These are phyloP conservation scores for Branchipolynoe longqiensis DNA, from an alignment of 2,888 invertebrate species.

Conservation along the genomic window DNA sequence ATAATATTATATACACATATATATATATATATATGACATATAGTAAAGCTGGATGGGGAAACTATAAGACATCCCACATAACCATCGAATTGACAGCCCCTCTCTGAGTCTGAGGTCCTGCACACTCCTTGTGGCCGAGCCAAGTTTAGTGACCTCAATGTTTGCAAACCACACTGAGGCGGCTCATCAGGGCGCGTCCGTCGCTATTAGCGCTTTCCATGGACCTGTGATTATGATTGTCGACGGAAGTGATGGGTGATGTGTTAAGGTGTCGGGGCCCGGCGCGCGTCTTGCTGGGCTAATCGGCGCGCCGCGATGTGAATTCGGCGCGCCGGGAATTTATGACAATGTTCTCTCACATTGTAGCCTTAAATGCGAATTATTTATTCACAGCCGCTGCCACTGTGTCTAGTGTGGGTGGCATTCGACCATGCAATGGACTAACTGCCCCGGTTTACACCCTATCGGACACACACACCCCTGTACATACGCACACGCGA, in stretches of 20 bases:
- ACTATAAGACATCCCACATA: too few relatives aligned
- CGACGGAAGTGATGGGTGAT: too few relatives aligned
- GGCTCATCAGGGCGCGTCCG: too few relatives aligned
- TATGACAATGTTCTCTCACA: conserved; percentile 53
- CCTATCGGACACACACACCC: not conserved
- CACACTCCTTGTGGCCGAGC: too few relatives aligned
- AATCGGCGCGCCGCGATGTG: conserved; percentile 35
- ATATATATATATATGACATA: too few relatives aligned
- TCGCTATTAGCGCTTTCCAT: too few relatives aligned
- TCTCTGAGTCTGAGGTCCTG: not conserved
- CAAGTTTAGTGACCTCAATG: too few relatives aligned
- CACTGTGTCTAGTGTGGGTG: conserved; percentile 45
- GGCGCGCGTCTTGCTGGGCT: conserved; percentile 1
- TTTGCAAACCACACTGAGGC: too few relatives aligned
- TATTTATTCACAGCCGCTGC: conserved; percentile 18
- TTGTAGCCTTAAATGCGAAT: conserved; percentile 47
- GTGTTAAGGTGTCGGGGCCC: too few relatives aligned
- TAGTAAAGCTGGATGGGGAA: too few relatives aligned
- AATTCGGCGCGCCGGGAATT: not conserved
- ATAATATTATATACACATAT: too few relatives aligned
- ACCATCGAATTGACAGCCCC: not conserved
- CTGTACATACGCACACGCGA: not conserved
- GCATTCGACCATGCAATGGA: not conserved
- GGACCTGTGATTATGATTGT: too few relatives aligned
- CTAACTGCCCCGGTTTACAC: not conserved